phyloP scores from a whole-genome alignment of 2,113 vertebrate genomes.

The Taurulus bubalis region DNA sequence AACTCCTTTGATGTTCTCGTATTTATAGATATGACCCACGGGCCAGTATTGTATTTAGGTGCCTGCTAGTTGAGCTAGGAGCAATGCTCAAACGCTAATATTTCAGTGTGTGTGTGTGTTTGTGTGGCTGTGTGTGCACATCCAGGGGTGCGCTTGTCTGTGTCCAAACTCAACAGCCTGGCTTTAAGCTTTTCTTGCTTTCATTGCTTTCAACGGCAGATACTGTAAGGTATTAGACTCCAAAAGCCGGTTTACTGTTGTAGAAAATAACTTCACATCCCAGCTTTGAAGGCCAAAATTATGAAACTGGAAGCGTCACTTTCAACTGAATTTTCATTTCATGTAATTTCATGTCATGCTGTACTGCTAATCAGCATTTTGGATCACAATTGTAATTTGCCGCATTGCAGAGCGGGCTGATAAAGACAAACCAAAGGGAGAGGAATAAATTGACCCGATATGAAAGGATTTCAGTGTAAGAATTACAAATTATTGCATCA shows the following conservation, averaged over 20 bases:
- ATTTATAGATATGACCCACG: constrained; percentile 64
- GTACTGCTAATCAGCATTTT: constrained; percentile 32
- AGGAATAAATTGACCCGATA: constrained; percentile 6
- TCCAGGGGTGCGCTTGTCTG: constrained; percentile 27
- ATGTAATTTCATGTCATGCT: background rate
- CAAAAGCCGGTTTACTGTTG: constrained; percentile 51
- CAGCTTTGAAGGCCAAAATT: constrained; percentile 31
- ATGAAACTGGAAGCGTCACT: constrained; percentile 16
- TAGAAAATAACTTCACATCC: constrained; percentile 46
- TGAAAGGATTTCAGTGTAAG: constrained; percentile 25
- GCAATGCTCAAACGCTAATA: constrained; percentile 47
- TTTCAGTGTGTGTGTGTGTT: constrained; percentile 19
- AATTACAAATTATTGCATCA: constrained; percentile 67
- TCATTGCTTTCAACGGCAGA: constrained; percentile 57
- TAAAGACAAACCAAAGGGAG: constrained; percentile 33
- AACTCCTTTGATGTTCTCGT: constrained; percentile 67
- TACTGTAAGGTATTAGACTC: constrained; percentile 40
- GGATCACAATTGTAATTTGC: constrained; percentile 29
- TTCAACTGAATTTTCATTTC: constrained; percentile 28
- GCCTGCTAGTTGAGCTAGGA: constrained; percentile 56
- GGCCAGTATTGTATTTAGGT: constrained; percentile 69
- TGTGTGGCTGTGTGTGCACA: background rate
- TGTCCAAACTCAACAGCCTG: constrained; percentile 50
- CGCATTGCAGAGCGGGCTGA: constrained; percentile 43
- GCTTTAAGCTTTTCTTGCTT: constrained; percentile 58